Base-by-base conservation (phyloP, 2,888 invertebrate species). In the Andrena minutula region DNA sequence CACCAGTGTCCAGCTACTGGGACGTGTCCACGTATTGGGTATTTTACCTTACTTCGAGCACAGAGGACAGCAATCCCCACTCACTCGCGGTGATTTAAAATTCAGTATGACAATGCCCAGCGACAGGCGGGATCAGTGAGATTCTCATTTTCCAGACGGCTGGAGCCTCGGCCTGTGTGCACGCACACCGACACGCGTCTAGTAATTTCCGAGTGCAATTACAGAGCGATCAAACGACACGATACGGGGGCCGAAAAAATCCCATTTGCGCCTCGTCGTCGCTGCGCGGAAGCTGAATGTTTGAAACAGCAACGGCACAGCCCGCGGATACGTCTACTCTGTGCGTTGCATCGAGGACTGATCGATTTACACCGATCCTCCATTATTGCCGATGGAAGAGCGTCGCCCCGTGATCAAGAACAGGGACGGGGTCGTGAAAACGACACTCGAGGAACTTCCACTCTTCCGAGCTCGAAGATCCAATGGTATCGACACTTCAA, bases 151-250 rank as follows among this genome's bases (percentile, higher is more conserved):
- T 81, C 71, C 81, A 81, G 65, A 64, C 66, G 81, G 56, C 58
- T 79, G 82, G 26, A 65, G 76, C 58, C 53, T 51, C 58, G 20
- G 35, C 32, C 49, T n/a, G 28, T 23, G 56, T 56, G 26, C 72
- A 49, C 47, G 53, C 51, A 69, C 32, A 28, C 51, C 53, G 53
- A 32, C 53, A 58, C 23, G 16, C 30, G 20, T 63, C 53, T 61
- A 56, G 72, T 86, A 79, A 86, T 86, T 86, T 82, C 70, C 76
- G 61, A 72, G 77, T 58, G 86, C 73, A 86, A 84, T 86, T 86
- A 86, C 75, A 68, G 56, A 49, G 64, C 66, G 87, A 86, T 86
- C 87, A 79, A 84, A 86, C 82, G 79, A 58, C 79, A 64, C 32
- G 61, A 23, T 61, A 28, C 8, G 5, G 49, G 28, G 53, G 35